phyloP scores from a whole-genome alignment of 2,888 invertebrate species.

The Volucella bombylans region DNA sequence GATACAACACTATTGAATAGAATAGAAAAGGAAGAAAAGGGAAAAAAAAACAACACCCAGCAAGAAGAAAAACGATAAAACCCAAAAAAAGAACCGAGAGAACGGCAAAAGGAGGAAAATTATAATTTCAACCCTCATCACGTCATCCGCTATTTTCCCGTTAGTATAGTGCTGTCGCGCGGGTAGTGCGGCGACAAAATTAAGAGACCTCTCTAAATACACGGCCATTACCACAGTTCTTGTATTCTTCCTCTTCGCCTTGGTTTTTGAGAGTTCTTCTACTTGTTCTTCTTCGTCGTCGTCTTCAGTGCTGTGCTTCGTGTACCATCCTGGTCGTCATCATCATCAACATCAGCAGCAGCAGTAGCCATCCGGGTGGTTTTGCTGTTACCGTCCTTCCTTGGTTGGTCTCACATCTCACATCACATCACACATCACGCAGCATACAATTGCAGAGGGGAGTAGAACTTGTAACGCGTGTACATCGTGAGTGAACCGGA shows the following conservation, averaged over 20 bases:
- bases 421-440: not conserved
- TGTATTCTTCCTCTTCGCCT: slow-evolving; percentile 48
- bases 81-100: slow-evolving; percentile 20
- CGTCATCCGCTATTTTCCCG: slow-evolving; percentile 72
- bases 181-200: slow-evolving; percentile 67
- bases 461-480: slow-evolving; percentile 12
- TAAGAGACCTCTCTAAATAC: slow-evolving; percentile 59
- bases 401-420: slow-evolving; percentile 49
- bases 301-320: slow-evolving; percentile 23
- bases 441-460: slow-evolving; percentile 36
- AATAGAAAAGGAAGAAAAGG: slow-evolving; percentile 14
- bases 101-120: slow-evolving; percentile 55
- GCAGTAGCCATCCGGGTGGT: slow-evolving; percentile 51
- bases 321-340: slow-evolving; percentile 38
- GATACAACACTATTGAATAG: slow-evolving; percentile 41
- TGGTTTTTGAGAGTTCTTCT: slow-evolving; percentile 3
- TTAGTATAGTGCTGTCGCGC: slow-evolving; percentile 71
- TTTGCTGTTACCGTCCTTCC: slow-evolving; percentile 50
- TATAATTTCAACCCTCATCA: slow-evolving; percentile 74
- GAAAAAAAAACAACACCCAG: slow-evolving; percentile 21
- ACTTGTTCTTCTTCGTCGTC: slow-evolving; percentile 7
- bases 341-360: slow-evolving; percentile 14
- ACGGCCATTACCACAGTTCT: slow-evolving; percentile 65
- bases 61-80: slow-evolving; percentile 40
- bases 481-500: not conserved